These are phyloP conservation scores for Dromius quadrimaculatus DNA, from an alignment of 2,888 invertebrate genomes.

Conservation along the genomic window DNA sequence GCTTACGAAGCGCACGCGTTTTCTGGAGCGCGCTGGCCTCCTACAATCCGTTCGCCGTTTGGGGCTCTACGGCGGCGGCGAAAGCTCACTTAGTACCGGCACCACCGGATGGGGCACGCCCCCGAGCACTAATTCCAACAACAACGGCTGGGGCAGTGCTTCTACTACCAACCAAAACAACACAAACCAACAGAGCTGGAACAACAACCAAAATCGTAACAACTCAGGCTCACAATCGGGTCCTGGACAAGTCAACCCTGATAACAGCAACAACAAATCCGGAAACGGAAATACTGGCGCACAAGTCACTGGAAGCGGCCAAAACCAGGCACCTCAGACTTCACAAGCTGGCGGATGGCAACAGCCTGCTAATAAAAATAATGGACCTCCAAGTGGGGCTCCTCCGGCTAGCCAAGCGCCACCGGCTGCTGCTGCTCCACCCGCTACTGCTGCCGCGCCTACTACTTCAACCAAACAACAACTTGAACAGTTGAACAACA, in stretches of 20 bases:
- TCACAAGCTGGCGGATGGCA: constrained; percentile 59
- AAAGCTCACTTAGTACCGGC: constrained; percentile 81
- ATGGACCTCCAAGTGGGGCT: constrained; percentile 58
- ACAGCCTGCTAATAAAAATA: constrained; percentile 48
- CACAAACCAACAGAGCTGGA: constrained; percentile 64
- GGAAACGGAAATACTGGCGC: constrained; percentile 60
- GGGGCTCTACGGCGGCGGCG: constrained; percentile 82
- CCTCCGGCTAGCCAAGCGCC: constrained; percentile 55
- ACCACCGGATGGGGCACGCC: constrained; percentile 85
- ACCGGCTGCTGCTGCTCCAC: constrained; percentile 55
- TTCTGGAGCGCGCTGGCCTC: constrained; percentile 55
- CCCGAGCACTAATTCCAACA: constrained; percentile 69
- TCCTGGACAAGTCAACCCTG: constrained; percentile 60
- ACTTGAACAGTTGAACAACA: constrained; percentile 89
- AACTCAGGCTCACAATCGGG: constrained; percentile 62
- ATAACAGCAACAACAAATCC: constrained; percentile 65
- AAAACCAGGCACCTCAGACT: constrained; percentile 68
- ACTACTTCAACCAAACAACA: constrained; percentile 83
- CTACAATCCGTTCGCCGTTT: constrained; percentile 62
- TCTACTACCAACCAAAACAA: constrained; percentile 65
- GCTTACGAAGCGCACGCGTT: constrained; percentile 59
- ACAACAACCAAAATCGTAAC: constrained; percentile 64
- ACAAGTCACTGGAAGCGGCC: constrained; percentile 65
- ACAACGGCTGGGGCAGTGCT: constrained; percentile 71
- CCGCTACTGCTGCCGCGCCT: constrained; percentile 65